These are phyloP conservation scores for Drosophila lacicola DNA, from an alignment of 2,888 invertebrate species.

Conservation along the genomic window DNA sequence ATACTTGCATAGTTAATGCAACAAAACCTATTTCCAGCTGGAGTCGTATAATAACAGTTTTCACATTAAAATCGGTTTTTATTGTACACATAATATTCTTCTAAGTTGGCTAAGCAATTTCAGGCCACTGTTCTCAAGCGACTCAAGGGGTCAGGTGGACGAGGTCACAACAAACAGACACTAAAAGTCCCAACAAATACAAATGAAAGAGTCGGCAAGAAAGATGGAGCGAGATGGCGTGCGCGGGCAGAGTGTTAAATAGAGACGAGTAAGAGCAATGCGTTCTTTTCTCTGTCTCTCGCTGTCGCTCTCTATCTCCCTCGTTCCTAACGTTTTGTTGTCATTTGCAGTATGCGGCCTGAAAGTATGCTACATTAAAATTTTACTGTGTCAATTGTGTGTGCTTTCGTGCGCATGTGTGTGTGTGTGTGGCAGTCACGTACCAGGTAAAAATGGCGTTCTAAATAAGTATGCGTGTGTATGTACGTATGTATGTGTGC, in stretches of 20 bases:
- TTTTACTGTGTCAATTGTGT: constrained; percentile 79
- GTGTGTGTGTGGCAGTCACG: constrained; percentile 48
- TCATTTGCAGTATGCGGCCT: constrained; percentile 69
- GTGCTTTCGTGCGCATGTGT: constrained; percentile 27
- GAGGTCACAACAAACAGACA: constrained; percentile 74
- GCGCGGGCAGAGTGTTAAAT: constrained; percentile 2
- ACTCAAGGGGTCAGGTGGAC: constrained; percentile 70
- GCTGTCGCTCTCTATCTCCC: neutral
- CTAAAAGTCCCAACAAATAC: constrained; percentile 57
- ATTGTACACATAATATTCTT: neutral
- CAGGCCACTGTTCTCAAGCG: constrained; percentile 44
- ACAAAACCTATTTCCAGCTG: no score
- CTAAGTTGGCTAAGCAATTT: neutral
- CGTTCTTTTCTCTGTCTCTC: constrained; percentile 6
- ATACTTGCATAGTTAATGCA: no score
- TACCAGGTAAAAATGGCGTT: constrained; percentile 54
- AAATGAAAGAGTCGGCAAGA: constrained; percentile 11
- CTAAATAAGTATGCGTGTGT: constrained; percentile 19
- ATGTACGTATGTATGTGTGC: constrained; percentile 38
- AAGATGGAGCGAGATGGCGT: constrained; percentile 2
- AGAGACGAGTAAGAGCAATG: constrained; percentile 12
- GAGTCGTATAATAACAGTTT: no score
- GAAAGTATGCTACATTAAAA: constrained; percentile 80
- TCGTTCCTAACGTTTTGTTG: constrained; percentile 52
- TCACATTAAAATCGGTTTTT: no score